Percentiles rank a stretch among this genome's conserved stretches.
These are phyloP conservation scores for Rhamphomyia laevipes DNA, from an alignment of 2,888 invertebrate genomes.

Conservation along the genomic window DNA sequence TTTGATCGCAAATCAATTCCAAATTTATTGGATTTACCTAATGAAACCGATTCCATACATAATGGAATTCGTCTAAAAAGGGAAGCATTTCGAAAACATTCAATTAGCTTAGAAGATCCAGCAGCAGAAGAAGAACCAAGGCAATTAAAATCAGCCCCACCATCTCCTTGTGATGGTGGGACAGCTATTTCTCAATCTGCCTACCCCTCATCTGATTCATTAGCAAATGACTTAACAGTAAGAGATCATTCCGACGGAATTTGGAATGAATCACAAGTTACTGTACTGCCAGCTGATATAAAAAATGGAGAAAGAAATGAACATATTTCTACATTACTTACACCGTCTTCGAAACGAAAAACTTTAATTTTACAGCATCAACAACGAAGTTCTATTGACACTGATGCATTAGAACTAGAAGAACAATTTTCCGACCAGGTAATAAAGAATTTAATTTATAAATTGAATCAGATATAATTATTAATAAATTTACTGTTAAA, in stretches of 20 bases:
- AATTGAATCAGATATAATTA: neutral
- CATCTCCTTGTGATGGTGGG: conserved; percentile 47
- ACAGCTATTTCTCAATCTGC: conserved; percentile 49
- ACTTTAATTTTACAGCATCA: conserved; percentile 71
- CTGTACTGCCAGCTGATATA: conserved; percentile 60
- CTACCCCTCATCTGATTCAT: conserved; percentile 72
- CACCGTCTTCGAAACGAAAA: conserved; percentile 68
- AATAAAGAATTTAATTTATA: conserved; percentile 12
- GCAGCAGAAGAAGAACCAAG: conserved; percentile 30
- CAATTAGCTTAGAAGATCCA: conserved; percentile 57
- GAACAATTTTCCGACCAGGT: conserved; percentile 48
- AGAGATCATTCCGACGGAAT: conserved; percentile 77
- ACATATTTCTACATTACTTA: conserved; percentile 48
- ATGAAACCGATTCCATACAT: conserved; percentile 20
- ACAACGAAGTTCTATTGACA: conserved; percentile 75
- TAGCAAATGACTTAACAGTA: conserved; percentile 58
- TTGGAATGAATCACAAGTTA: conserved; percentile 84
- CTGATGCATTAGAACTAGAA: conserved; percentile 67
- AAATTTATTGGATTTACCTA: conserved; percentile 20
- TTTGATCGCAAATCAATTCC: conserved; percentile 14
- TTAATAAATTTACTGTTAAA: too few relatives aligned
- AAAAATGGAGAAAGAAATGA: conserved; percentile 33
- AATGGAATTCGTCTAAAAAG: conserved; percentile 39
- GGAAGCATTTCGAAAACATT: conserved; percentile 62
- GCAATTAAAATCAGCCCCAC: conserved; percentile 50